These are phyloP conservation scores for Coenonympha glycerion DNA, from an alignment of 2,888 invertebrate species.

Conservation along the genomic window DNA sequence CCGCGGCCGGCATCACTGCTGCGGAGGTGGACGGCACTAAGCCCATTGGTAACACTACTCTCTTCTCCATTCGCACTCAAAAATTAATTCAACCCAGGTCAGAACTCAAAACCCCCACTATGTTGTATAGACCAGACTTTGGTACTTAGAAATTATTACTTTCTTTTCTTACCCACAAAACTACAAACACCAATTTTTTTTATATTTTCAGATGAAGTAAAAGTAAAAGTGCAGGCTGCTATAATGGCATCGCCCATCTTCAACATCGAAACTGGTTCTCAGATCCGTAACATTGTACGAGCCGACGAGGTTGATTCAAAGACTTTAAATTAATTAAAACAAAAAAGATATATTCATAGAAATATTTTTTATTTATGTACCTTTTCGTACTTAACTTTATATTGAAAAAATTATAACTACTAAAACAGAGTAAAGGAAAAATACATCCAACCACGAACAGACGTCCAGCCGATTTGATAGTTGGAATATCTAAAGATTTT, in stretches of 20 bases:
- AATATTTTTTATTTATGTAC: conserved; percentile 68
- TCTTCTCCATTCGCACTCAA: too few relatives aligned
- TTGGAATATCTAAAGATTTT: too few relatives aligned
- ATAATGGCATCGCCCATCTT: conserved; percentile 56
- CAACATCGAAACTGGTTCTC: conserved; percentile 48
- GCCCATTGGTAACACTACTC: conserved; percentile 51
- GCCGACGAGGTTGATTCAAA: conserved; percentile 37
- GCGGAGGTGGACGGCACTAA: conserved; percentile 48
- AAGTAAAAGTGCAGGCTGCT: conserved; percentile 58
- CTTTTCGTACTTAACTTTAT: conserved; percentile 51
- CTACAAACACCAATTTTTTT: background rate
- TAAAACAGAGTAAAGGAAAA: conserved; percentile 29
- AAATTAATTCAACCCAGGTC: too few relatives aligned
- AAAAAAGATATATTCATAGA: conserved; percentile 52
- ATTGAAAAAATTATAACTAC: conserved; percentile 62
- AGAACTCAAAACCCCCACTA: too few relatives aligned
- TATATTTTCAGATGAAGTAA: conserved; percentile 51
- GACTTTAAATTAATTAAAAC: background rate
- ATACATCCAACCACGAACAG: background rate
- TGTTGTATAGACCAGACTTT: background rate
- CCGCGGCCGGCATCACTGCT: conserved; percentile 60
- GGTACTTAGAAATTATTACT: background rate
- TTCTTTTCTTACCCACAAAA: background rate
- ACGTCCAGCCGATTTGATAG: background rate
- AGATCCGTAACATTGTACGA: conserved; percentile 46